Evolutionary conservation across 1,140 invertebrate species (phyloP), one percentile per base, ranked within the genome.

Genomic region (Drosophila athabasca): DNA sequence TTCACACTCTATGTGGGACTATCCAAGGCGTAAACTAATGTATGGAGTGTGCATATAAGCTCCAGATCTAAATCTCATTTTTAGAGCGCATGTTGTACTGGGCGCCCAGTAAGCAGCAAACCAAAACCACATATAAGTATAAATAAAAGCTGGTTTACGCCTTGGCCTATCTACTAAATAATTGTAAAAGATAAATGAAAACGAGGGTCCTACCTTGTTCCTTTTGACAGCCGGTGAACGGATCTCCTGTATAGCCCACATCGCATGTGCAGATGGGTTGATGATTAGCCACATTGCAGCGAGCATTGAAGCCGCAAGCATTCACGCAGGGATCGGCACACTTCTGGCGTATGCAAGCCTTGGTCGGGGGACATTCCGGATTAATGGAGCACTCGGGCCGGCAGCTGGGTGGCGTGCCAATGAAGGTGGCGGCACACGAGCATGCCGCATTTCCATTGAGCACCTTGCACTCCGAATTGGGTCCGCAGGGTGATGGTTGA

Each of bases 231-330:
- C 94, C 94, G 31, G 93, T 93, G 87, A 96, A 96, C 45, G 96
- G 95, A 94, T 97, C 96, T 64, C 96, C 96, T 7, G 95, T 96
- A 73, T 94, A 94, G 88, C 94, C 94, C 77, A 94, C 93, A 69
- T 93, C 92, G 85, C 95, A 96, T 24, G 93, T 94, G 80, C 95
- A 96, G 52, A 95, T 95, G 4, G 94, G 94, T 92, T 94, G 94
- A 85, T 95, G 95, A 89, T 94, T 95, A 31, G 94, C 93, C 3
- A 95, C 94, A 84, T 94, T 93, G 70, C 95, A 96, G 26, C 93
- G 93, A 3, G 95, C 94, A 87, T 95, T 95, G 52, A 94, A 92
- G 22, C 95, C 95, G 68, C 95, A 96, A 17, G 94, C 94, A 26
- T 95, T 94, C 11, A 94, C 93, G 72, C 95, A 96, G 15, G 95